These are phyloP conservation scores for Ethmia dodecea DNA, from an alignment of 2,888 invertebrate species.

Conservation along the genomic window DNA sequence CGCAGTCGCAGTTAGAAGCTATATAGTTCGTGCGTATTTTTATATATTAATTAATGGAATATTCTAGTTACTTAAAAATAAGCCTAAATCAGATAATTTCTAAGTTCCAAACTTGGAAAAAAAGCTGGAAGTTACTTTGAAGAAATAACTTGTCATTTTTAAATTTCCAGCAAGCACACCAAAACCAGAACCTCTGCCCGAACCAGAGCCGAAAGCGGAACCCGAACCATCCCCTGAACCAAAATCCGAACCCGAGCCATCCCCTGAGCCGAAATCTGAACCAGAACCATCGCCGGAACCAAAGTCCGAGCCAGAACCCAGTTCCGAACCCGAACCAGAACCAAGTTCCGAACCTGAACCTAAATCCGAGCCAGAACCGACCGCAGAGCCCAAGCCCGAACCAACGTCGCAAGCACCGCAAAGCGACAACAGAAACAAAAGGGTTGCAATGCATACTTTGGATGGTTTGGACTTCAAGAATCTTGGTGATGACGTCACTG, in stretches of 20 bases:
- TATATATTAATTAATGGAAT: no score
- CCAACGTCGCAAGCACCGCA: constrained; percentile 35
- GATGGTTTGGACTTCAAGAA: constrained; percentile 67
- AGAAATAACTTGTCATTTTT: no score
- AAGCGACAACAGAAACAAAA: constrained; percentile 69
- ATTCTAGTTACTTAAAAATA: no score
- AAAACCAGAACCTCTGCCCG: constrained; percentile 28
- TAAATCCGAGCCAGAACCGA: constrained; percentile 55
- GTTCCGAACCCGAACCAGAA: constrained; percentile 29
- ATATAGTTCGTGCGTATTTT: no score
- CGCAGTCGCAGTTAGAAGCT: no score
- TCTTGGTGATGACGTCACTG: constrained; percentile 80
- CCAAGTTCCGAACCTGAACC: constrained; percentile 50
- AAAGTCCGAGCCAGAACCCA: constrained; percentile 43
- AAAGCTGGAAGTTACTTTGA: no score
- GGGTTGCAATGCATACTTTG: constrained; percentile 71
- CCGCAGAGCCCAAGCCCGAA: constrained; percentile 56
- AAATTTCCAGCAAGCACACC: no score
- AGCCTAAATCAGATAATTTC: no score
- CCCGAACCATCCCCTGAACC: constrained; percentile 33
- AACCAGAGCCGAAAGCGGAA: constrained; percentile 30
- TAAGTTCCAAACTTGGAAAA: no score
- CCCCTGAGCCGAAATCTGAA: constrained; percentile 40
- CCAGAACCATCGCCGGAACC: constrained; percentile 46
- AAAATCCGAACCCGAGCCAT: constrained; percentile 24